Evolutionary conservation across 2,113 vertebrate species (phyloP).

Genomic region (Lampris incognitus): DNA sequence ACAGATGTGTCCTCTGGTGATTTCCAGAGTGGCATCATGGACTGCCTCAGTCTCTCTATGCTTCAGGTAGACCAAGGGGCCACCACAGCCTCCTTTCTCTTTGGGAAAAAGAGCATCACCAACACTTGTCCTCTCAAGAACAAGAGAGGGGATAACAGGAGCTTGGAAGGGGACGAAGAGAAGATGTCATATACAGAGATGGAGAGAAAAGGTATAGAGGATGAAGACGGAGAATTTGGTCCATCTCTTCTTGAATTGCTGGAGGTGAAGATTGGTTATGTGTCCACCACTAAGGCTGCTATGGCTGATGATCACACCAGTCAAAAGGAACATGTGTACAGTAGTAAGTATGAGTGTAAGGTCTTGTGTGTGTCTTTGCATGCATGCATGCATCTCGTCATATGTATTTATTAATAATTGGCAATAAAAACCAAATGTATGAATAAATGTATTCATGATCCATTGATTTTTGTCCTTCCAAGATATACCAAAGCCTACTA

Average conservation of each 20-base stretch:
- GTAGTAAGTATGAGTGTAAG: constrained; percentile 16
- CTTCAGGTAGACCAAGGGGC: constrained; percentile 56
- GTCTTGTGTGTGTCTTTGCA: too few species aligned
- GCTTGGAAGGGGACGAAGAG: not conserved
- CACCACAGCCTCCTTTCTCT: constrained; percentile 31
- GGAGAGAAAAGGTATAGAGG: not conserved
- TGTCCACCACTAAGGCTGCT: constrained; percentile 8
- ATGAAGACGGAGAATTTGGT: not conserved
- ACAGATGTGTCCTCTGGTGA: constrained; percentile 38
- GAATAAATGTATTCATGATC: not conserved
- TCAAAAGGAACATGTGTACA: not conserved
- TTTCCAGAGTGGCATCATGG: constrained; percentile 50
- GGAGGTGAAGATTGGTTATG: not conserved
- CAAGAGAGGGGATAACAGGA: not conserved
- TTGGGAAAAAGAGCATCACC: constrained; percentile 9
- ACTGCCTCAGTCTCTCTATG: constrained; percentile 71
- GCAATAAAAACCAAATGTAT: not conserved
- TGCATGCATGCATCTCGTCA: not conserved
- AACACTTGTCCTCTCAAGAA: not conserved
- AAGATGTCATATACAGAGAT: not conserved
- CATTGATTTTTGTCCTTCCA: not conserved
- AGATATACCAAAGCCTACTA: constrained; percentile 21
- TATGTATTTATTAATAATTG: not conserved
- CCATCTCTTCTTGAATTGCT: constrained; percentile 28
- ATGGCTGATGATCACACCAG: constrained; percentile 2